A percentile compares a stretch with the other conserved stretches of the same genome.
Conservation (phyloP, 2,888 invertebrate genomes). For the Elaeidobius kamerunicus region DNA sequence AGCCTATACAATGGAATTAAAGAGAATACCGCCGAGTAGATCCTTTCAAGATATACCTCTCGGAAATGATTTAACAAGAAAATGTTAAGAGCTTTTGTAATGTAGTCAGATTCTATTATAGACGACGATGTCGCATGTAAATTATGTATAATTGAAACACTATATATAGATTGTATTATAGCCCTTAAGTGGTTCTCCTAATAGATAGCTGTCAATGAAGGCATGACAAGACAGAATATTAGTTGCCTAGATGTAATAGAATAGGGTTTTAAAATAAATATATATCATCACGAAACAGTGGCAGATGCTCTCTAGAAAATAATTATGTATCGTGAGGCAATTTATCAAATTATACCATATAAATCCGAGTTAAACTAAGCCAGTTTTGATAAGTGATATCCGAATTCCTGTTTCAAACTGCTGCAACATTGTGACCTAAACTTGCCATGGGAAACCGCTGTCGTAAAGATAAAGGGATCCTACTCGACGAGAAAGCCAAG, state of each 20-base stretch:
- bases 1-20: too few relatives aligned
- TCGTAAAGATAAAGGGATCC: too few relatives aligned
- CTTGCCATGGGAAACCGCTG: too few relatives aligned
- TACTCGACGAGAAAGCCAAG: too few relatives aligned
- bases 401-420: too few relatives aligned
- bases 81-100: slow-evolving; percentile 6
- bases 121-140: slow-evolving; percentile 21
- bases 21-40: neutral
- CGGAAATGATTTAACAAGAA: neutral
- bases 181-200: slow-evolving; percentile 17
- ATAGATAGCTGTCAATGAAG: slow-evolving; percentile 23
- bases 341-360: too few relatives aligned
- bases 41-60: neutral
- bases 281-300: too few relatives aligned
- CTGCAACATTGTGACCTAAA: too few relatives aligned
- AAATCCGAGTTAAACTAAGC: too few relatives aligned
- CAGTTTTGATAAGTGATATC: too few relatives aligned
- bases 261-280: neutral
- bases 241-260: slow-evolving; percentile 5
- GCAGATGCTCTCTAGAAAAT: too few relatives aligned
- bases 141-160: slow-evolving; percentile 23
- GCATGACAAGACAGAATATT: slow-evolving; percentile 21
- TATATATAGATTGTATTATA: slow-evolving; percentile 16
- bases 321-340: too few relatives aligned
- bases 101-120: slow-evolving; percentile 11